phyloP scores from a whole-genome alignment of 1,140 invertebrate species.

The Drosophila punjabiensis region DNA sequence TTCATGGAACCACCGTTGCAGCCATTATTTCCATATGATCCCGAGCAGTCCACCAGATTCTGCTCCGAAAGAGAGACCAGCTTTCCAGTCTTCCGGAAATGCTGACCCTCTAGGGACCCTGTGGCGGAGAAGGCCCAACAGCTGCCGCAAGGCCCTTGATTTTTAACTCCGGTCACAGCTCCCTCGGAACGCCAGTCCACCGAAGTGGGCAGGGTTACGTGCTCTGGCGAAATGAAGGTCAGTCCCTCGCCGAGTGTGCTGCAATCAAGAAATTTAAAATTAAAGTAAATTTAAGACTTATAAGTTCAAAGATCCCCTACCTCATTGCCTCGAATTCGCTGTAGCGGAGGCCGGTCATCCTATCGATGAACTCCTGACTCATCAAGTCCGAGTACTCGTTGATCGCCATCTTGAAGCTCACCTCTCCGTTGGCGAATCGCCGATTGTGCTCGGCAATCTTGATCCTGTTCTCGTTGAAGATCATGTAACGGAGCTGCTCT shows the following conservation, averaged over 20 bases:
- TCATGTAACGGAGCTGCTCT: neutral
- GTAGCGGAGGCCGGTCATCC: neutral
- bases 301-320: neutral
- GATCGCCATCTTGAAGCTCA: neutral
- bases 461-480: conserved; percentile 1
- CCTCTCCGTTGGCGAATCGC: neutral
- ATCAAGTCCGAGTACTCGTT: neutral
- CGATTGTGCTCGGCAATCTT: conserved; percentile 1
- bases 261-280: too few relatives aligned
- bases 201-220: neutral
- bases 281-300: neutral
- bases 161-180: conserved; percentile 15
- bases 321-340: neutral
- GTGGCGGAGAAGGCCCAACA: conserved; percentile 18
- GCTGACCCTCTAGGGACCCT: conserved; percentile 9
- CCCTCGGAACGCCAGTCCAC: conserved; percentile 1
- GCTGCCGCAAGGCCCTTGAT: neutral
- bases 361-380: neutral
- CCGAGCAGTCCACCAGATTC: conserved; percentile 6
- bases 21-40: neutral
- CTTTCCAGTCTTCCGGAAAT: conserved; percentile 2
- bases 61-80: conserved; percentile 7
- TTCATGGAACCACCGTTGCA: neutral
- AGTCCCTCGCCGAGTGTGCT: neutral
- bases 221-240: neutral